A percentile compares a stretch with the other conserved stretches of the same genome.
phyloP scores from a whole-genome alignment of 2,113 vertebrate genomes.

The Caranx ignobilis region DNA sequence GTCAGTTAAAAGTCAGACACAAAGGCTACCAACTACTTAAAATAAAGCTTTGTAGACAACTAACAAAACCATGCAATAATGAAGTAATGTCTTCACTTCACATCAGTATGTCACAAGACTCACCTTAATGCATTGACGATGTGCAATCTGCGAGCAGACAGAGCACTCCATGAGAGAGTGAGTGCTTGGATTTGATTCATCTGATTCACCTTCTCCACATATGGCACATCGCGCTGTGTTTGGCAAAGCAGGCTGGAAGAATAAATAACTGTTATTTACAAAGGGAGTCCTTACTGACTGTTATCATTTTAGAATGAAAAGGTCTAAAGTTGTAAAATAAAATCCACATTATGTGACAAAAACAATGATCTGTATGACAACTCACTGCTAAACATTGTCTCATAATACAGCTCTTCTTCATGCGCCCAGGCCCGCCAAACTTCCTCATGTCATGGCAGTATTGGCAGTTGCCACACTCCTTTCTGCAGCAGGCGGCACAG shows the following conservation, averaged over 20 bases:
- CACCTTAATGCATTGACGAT: conserved; percentile 95
- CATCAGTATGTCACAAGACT: neutral
- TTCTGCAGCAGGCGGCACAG: conserved; percentile 92
- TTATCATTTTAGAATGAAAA: neutral
- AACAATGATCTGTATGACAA: conserved; percentile 19
- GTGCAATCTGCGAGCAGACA: conserved; percentile 93
- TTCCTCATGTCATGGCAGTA: conserved; percentile 97
- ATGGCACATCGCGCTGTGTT: conserved; percentile 94
- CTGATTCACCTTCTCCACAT: conserved; percentile 91
- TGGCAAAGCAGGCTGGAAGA: conserved; percentile 91
- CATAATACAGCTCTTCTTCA: conserved; percentile 94
- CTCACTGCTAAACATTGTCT: conserved; percentile 94
- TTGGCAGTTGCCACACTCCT: conserved; percentile 93
- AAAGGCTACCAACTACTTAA: neutral
- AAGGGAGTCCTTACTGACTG: neutral
- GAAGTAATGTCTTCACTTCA: neutral
- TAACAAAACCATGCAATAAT: conserved; percentile 9
- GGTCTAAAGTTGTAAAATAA: neutral
- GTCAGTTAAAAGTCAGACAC: neutral
- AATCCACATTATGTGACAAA: neutral
- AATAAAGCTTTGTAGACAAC: neutral
- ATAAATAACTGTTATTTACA: neutral
- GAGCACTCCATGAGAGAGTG: conserved; percentile 98
- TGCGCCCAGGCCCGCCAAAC: conserved; percentile 93
- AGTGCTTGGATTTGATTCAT: conserved; percentile 89